Evolutionary conservation across 2,888 invertebrate species (phyloP).

Genomic region (Trachelus troglodyta): DNA sequence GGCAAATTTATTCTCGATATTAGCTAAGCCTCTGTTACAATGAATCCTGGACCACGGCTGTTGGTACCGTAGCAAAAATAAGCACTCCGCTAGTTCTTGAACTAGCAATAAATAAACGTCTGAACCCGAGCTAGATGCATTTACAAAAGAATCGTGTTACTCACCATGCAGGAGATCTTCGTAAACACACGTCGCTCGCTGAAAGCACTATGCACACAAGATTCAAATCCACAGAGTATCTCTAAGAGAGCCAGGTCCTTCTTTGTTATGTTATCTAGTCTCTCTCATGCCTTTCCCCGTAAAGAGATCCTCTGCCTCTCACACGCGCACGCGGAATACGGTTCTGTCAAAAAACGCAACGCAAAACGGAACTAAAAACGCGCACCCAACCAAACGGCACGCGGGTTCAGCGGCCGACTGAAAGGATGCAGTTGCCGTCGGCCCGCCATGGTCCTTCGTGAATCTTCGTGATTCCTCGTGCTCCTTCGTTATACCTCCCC

Average conservation of each 20-base stretch:
- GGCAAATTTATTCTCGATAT: background rate
- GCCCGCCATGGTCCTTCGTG: constrained; percentile 57
- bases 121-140: background rate
- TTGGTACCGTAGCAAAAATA: background rate
- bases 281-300: background rate
- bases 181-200: constrained; percentile 30
- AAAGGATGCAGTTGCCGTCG: constrained; percentile 64
- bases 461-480: constrained; percentile 47
- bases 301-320: background rate
- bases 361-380: constrained; percentile 6
- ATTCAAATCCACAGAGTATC: constrained; percentile 2
- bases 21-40: background rate
- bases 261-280: background rate
- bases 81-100: too few species aligned
- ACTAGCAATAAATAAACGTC: background rate
- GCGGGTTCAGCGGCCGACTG: constrained; percentile 67
- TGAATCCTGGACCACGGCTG: background rate
- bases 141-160: background rate
- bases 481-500: constrained; percentile 42
- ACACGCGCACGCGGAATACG: constrained; percentile 5
- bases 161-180: constrained; percentile 34
- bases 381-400: constrained; percentile 48
- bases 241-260: background rate
- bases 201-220: constrained; percentile 3
- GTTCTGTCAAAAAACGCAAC: constrained; percentile 5